Base-by-base conservation (phyloP, 1,140 invertebrate genomes). In the Cherax quadricarinatus region DNA sequence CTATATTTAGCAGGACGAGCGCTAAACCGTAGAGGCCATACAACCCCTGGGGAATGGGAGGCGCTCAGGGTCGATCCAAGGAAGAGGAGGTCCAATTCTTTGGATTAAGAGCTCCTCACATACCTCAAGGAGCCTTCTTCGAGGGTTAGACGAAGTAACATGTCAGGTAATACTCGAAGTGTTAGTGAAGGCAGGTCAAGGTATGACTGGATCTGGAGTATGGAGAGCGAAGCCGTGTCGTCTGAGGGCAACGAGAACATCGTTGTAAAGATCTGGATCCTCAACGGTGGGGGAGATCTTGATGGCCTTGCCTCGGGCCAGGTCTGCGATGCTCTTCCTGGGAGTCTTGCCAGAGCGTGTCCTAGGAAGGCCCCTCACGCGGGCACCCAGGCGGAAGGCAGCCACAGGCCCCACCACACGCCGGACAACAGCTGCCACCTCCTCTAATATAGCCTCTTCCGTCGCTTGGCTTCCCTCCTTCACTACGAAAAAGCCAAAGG, bases 351-450 rank as follows among this genome's bases (percentile, higher is more conserved):
- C 96, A 6, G 97, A 97, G 21, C 97, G 95, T 0, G 97, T 97
- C 70, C 97, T 96, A 0, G 98, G 98, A 51, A 99, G 95, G 51
- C 96, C 97, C 30, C 96, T 96, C 0, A 99, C 97, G 1, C 97
- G 95, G 0, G 97, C 96, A 0, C 97, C 97, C 85, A 97, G 95
- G 93, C 97, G 96, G 94, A 99, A 98, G 1, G 97, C 96, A 2
- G 98, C 98, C 16, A 99, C 98, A 0, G 98, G 98, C 0, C 98
- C 98, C 73, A 99, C 97, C 5, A 97, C 95, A 78, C 97, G 96
- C 93, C 98, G 95, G 0, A 99, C 98, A 93, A 97, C 93, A 49
- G 93, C 51, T 10, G 95, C 94, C 0, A 95, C 92, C 89, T 95
- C 94, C 51, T 93, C 95, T 9, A 96, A 95, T 3, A 98, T 96